Base-by-base conservation (phyloP, 2,888 invertebrate species). In the Polyommatus iphigenia region DNA sequence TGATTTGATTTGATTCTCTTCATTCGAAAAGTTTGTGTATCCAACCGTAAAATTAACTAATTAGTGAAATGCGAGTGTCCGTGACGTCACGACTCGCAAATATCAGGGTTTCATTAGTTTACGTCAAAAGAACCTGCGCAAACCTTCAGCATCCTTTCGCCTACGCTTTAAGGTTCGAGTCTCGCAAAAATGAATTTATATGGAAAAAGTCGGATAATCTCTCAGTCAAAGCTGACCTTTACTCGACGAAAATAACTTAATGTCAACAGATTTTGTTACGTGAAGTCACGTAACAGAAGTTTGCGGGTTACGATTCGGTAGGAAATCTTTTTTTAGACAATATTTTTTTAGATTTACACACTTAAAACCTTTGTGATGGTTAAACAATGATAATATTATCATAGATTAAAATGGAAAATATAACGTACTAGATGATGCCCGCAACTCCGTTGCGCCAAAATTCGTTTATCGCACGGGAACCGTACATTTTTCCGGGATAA, bases 221-320 rank as follows among this genome's bases (percentile, higher is more conserved):
- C 62, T 62, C 29, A 67, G 29, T 29, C 3, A 13, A 29, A 29
- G 3, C 15, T 67, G 67, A 67, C 29, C 67, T 67, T 67, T 62
- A 62, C 62, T 24, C 24, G 29, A 67, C 67, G 29, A 32, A 67
- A 67, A 67, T 67, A 32, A 15, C 6, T 67, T 32, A 67, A 67
- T 67, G 67, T 67, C 67, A 67, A 67, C 67, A 32, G 67, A 67
- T 67, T 59, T 62, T 62, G 62, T 62, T 67, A 67, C 29, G 18
- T 32, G 29, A 67, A 15, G 1, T 67, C 67, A 67, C 67, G 67
- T 67, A 67, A 62, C 62, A 62, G 20, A 59, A 20, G 20, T n/a
- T 13, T 62, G 10, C 18, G 54, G 18, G 10, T 24, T 24, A n/a
- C 18, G 57, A 59, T 59, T 62, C 4, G 8, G 24, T 13, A 8